A percentile compares a stretch with the other conserved stretches of the same genome.
Conservation (phyloP, 37 sponge, comb jelly and placozoan genomes). For the Ephydatia muelleri region DNA sequence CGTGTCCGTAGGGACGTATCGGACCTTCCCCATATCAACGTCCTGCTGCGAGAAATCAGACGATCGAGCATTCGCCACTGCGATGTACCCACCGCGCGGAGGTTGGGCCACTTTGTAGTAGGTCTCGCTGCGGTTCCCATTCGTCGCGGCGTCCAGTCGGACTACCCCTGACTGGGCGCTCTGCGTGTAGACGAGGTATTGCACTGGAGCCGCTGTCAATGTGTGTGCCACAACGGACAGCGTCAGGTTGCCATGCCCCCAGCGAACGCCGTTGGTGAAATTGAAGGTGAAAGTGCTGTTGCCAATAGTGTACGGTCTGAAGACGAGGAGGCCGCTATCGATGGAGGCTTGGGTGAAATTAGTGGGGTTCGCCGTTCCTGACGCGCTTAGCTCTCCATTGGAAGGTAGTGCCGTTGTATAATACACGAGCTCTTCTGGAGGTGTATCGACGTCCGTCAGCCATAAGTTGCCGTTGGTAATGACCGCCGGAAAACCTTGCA, state of each 20-base stretch:
- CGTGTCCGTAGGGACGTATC: constrained; percentile 31
- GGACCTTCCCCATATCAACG: constrained; percentile 1
- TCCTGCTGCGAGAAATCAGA: constrained; percentile 40
- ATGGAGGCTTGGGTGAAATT: constrained; percentile 64
- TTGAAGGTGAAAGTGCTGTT: constrained; percentile 7
- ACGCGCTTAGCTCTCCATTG: constrained; percentile 8
- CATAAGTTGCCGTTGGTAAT: constrained; percentile 10
- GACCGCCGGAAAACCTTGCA: constrained; percentile 2
- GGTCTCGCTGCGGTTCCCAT: constrained; percentile 30
- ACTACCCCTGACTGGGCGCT: background rate
- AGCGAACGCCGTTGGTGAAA: constrained; percentile 17
- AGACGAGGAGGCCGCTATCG: constrained; percentile 9
- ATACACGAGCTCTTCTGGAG: constrained; percentile 23
- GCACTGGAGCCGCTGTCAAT: background rate
- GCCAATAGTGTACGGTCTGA: constrained; percentile 11
- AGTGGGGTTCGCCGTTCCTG: background rate
- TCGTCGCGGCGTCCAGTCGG: constrained; percentile 40
- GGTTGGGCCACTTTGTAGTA: background rate
- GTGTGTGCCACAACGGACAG: constrained; percentile 1
- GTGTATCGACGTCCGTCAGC: constrained; percentile 56
- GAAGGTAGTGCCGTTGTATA: background rate
- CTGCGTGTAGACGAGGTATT: constrained; percentile 20
- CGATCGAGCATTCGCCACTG: background rate
- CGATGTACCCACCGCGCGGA: background rate
- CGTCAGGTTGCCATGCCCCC: background rate